phyloP scores from a whole-genome alignment of 2,888 invertebrate genomes.

The Theodoxus fluviatilis region DNA sequence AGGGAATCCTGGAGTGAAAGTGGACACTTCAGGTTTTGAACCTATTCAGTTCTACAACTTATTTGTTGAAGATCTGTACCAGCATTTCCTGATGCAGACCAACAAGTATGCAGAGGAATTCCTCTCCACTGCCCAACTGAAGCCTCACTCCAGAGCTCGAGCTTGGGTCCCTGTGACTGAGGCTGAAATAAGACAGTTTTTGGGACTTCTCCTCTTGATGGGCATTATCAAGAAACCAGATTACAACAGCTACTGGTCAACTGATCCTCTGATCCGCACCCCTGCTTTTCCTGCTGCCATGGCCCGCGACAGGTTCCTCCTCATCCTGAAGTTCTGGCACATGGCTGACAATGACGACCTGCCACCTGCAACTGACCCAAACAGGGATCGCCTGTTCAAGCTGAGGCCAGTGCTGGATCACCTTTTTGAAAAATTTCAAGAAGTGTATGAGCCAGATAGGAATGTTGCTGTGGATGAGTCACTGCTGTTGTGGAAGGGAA shows the following conservation, averaged over 20 bases:
- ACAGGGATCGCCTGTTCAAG: constrained; percentile 24
- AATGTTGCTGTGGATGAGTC: too few relatives aligned
- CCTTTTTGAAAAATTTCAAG: constrained; percentile 17
- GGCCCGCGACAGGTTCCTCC: constrained; percentile 24
- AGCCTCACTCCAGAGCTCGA: not conserved
- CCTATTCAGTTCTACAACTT: constrained; percentile 6
- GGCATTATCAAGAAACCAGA: constrained; percentile 20
- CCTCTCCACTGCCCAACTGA: not conserved
- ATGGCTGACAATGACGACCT: constrained; percentile 10
- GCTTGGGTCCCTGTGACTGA: not conserved
- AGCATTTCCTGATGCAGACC: constrained; percentile 14
- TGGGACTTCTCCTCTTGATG: constrained; percentile 10
- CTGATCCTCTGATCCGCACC: constrained; percentile 4
- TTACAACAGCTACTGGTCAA: constrained; percentile 17
- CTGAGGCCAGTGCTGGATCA: constrained; percentile 18
- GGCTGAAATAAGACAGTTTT: constrained; percentile 17
- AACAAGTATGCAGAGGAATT: constrained; percentile 16
- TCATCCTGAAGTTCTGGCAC: constrained; percentile 23
- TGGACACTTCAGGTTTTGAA: not conserved
- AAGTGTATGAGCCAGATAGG: too few relatives aligned
- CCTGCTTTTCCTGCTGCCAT: constrained; percentile 7
- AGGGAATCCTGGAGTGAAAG: constrained; percentile 16
- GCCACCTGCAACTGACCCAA: not conserved
- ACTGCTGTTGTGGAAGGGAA: too few relatives aligned
- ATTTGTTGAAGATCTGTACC: constrained; percentile 5